Evolutionary conservation across 2,797 vertebrate species (phyloP).

Genomic region (Clarias laeviceps): DNA sequence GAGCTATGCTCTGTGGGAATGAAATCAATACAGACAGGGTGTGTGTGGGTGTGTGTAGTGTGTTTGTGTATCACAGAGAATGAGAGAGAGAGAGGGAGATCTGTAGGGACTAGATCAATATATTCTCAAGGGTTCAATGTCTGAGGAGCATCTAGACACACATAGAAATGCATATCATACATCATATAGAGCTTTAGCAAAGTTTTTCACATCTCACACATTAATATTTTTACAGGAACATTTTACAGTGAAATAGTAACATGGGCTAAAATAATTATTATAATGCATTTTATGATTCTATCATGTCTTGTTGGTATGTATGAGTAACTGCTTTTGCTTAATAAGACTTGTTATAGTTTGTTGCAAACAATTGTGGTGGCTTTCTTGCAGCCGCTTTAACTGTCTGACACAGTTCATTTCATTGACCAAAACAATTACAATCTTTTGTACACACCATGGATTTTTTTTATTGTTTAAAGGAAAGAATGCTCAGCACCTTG

Average conservation of each 20-base stretch:
- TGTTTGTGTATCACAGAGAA: constrained; percentile 37
- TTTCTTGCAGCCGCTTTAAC: neutral
- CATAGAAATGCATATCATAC: constrained; percentile 36
- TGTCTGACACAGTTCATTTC: constrained; percentile 23
- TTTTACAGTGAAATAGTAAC: neutral
- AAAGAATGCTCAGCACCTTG: constrained; percentile 38
- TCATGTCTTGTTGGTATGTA: neutral
- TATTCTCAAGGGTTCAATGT: constrained; percentile 50
- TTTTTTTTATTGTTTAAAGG: constrained; percentile 26
- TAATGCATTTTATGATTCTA: neutral
- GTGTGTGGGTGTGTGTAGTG: constrained; percentile 47
- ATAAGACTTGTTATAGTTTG: neutral
- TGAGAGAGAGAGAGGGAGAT: constrained; percentile 34
- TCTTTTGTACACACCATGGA: constrained; percentile 28
- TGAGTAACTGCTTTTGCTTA: neutral
- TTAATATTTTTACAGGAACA: constrained; percentile 3
- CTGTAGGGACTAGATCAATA: constrained; percentile 49
- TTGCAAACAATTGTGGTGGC: neutral
- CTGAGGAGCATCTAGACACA: constrained; percentile 42
- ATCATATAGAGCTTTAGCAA: constrained; percentile 20
- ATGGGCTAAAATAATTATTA: neutral
- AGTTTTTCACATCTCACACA: constrained; percentile 27
- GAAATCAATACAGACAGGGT: constrained; percentile 52
- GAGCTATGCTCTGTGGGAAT: constrained; percentile 52
- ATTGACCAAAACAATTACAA: constrained; percentile 10